Evolutionary conservation across 2,888 invertebrate genomes (phyloP), one percentile per base, ranked within the genome.

Genomic region (Drosophila meridionalis): DNA sequence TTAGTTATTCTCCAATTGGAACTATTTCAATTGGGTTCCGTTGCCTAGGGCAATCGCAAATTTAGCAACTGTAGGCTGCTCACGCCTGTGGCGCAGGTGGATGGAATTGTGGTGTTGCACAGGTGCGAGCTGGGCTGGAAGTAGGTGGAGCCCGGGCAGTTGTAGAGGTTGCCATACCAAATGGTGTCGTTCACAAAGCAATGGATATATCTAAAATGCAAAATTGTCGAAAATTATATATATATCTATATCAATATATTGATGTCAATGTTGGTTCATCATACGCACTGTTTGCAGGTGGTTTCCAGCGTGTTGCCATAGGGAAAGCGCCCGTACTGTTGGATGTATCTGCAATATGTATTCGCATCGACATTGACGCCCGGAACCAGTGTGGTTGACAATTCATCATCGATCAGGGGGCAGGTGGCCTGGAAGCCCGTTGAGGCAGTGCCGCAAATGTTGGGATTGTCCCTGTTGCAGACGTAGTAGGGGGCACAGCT

Each of bases 211-310:
- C 89, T 90, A 5, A 42, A 45, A 47, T 30, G 0, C 4, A 11
- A 8, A 28, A 20, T 32, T 5, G 3, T 4, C 9, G 12, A 11
- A 2, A 48, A 34, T 47, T 4, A 32, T 20, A 20, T 20, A 20
- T 20, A 20, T 20, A 20, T 20, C 20, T 20, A 20, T 20, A 20
- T 20, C 20, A 20, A 20, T 20, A 20, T 20, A n/a, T 5, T 20
- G 1, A 8, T n/a, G 8, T 14, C 26, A 12, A 3, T 8, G 9
- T 9, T 3, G 2, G 12, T 0, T 9, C 2, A 7, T 5, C 9
- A 0, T 20, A 75, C 84, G 73, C 52, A 90, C 90, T 82, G 80
- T 32, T n/a, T 77, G 71, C 89, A 90, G 4, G 80, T 81, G 56
- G 71, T 82, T 0, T 47, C 12, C 6, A 69, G 30, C 6, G 32